Conservation (phyloP, 2,888 invertebrate genomes). For the Cataglyphis altisquamis region DNA sequence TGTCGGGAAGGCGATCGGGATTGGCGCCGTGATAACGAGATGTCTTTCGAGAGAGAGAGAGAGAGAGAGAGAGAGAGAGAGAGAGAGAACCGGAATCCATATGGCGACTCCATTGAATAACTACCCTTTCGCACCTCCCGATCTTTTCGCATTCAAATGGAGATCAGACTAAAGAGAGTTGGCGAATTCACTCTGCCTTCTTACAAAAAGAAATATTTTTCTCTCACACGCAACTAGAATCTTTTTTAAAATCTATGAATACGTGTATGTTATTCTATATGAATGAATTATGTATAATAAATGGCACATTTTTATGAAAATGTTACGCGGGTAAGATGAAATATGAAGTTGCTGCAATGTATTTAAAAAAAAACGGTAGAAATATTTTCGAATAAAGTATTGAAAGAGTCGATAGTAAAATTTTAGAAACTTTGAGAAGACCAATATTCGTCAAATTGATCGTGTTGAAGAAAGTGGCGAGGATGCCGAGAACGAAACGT, state of each 20-base stretch:
- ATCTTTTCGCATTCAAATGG: constrained; percentile 36
- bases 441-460: background rate
- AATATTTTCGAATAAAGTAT: background rate
- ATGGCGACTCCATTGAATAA: constrained; percentile 18
- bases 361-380: background rate
- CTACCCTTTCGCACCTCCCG: background rate
- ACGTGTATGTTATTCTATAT: background rate
- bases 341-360: background rate
- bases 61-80: background rate
- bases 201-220: background rate
- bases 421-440: constrained; percentile 23
- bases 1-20: constrained; percentile 59
- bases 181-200: background rate
- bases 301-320: background rate
- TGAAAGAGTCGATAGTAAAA: background rate
- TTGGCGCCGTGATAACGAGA: constrained; percentile 54
- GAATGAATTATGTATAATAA: background rate
- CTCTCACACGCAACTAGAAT: background rate
- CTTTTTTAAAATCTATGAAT: background rate
- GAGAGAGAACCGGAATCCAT: constrained; percentile 39
- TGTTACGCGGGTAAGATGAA: background rate
- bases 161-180: background rate
- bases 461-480: background rate
- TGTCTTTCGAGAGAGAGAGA: background rate
- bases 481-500: constrained; percentile 28